A percentile compares a stretch with the other conserved stretches of the same genome.
phyloP scores from a whole-genome alignment of 2,113 vertebrate species.

The Caranx ignobilis region DNA sequence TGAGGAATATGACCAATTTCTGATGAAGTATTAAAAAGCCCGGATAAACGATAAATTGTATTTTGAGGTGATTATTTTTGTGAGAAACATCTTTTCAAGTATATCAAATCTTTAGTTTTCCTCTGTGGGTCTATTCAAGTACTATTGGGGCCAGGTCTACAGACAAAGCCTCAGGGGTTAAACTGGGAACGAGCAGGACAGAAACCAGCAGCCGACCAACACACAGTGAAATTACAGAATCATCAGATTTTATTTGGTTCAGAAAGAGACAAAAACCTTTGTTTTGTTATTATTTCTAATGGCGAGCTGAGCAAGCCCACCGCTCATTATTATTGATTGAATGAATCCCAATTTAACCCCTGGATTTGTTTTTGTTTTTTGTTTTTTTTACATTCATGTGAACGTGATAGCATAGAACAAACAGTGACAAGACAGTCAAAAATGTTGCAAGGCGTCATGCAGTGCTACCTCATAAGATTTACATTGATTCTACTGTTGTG shows the following conservation, averaged over 20 bases:
- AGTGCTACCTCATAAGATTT: conserved; percentile 76
- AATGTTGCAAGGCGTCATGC: conserved; percentile 78
- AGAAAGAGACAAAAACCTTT: conserved; percentile 65
- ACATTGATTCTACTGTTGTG: conserved; percentile 63
- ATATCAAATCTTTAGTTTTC: neutral
- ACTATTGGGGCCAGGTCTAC: conserved; percentile 25
- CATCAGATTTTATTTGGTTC: conserved; percentile 77
- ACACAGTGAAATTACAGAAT: conserved; percentile 67
- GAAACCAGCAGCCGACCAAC: conserved; percentile 64
- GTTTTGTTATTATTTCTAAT: conserved; percentile 1
- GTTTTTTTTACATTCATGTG: conserved; percentile 73
- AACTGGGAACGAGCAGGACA: conserved; percentile 73
- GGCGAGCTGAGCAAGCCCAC: conserved; percentile 29
- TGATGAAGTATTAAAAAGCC: neutral
- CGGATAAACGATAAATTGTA: neutral
- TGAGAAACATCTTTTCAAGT: conserved; percentile 2
- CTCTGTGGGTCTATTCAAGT: conserved; percentile 34
- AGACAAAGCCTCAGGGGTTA: conserved; percentile 67
- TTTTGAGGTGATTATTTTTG: neutral
- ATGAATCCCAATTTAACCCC: conserved; percentile 76
- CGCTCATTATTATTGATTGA: conserved; percentile 23
- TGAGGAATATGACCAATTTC: neutral
- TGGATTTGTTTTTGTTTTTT: conserved; percentile 31
- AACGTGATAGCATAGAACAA: conserved; percentile 56
- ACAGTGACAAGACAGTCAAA: conserved; percentile 65